Base-by-base conservation (phyloP, 35 echinoderm and acorn worm species). In the Apostichopus parvimensis region DNA sequence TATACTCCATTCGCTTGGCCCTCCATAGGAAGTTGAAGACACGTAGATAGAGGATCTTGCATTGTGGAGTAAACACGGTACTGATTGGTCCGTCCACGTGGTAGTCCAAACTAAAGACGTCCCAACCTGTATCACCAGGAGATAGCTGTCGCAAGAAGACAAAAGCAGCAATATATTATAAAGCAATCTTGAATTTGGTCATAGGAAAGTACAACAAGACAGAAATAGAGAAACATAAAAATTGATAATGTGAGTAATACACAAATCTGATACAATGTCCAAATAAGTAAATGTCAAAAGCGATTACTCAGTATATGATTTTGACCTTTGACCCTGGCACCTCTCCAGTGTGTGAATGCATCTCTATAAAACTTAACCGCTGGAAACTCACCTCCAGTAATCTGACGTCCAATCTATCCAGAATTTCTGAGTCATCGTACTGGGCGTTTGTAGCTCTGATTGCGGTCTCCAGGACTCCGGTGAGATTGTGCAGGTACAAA, bases 1-100 rank as follows among this genome's bases (percentile, higher is more conserved):
- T 92, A 56, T 99, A 99, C 65, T 99, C 97, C 97, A 99, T 96
- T 21, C 97, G 93, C 91, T 99, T 99, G 73, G 97, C 97, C 64
- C 97, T 75, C 97, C 97, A 99, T 2, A 99, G 91, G 90, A 99
- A 99, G 93, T 99, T 99, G 76, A 99, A 99, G 53, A 94, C 97
- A 12, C 97, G 70, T 26, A 99, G 97, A 60, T 99, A 99, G 15
- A 94, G 88, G 17, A 99, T 92, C 78, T 96, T 94, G 79, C 97
- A 99, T 52, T 96, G 91, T 0, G 91, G 90, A 8, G 94, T 99
- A 66, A 99, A 99, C 73, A 99, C 97, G 1, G 97, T 99, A 53
- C 93, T 96, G 94, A 99, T 99, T 0, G 97, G 97, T 8, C 97
- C 97, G 34, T 94, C 90, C 14, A 99, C 95, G 90, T 99, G 97